These are phyloP conservation scores for Lepilemur ruficaudatus DNA, from an alignment of 2,797 vertebrate genomes.

Conservation along the genomic window DNA sequence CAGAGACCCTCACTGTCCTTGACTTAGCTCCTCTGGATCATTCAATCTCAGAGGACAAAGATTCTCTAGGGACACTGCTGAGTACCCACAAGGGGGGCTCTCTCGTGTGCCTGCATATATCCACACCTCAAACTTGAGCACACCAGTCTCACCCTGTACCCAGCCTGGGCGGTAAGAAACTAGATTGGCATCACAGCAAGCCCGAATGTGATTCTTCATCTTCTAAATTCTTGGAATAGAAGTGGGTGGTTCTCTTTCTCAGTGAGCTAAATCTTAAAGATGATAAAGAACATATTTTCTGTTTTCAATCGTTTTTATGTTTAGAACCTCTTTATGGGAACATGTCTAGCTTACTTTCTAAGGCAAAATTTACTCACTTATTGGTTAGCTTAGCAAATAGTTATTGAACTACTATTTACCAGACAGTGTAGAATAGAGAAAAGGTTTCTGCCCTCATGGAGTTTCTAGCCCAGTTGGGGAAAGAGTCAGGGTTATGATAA, in stretches of 20 bases:
- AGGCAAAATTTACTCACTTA: not conserved
- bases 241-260: not conserved
- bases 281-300: not conserved
- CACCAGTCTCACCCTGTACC: not conserved
- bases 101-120: too few relatives aligned
- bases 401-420: not conserved
- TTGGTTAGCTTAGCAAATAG: not conserved
- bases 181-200: not conserved
- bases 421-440: not conserved
- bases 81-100: fast-evolving
- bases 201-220: not conserved
- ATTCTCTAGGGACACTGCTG: not conserved
- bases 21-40: not conserved
- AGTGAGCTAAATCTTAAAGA: not conserved
- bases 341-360: not conserved
- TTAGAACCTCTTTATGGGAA: not conserved
- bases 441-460: not conserved
- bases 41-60: not conserved
- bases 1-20: not conserved
- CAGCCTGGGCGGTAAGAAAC: not conserved
- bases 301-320: not conserved
- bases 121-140: not conserved
- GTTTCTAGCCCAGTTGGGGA: not conserved
- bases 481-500: not conserved
- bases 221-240: not conserved